Percentiles rank a stretch among this genome's conserved stretches.
Evolutionary conservation across 1,140 invertebrate genomes (phyloP).

Genomic region (Bilobella aurantiaca): DNA sequence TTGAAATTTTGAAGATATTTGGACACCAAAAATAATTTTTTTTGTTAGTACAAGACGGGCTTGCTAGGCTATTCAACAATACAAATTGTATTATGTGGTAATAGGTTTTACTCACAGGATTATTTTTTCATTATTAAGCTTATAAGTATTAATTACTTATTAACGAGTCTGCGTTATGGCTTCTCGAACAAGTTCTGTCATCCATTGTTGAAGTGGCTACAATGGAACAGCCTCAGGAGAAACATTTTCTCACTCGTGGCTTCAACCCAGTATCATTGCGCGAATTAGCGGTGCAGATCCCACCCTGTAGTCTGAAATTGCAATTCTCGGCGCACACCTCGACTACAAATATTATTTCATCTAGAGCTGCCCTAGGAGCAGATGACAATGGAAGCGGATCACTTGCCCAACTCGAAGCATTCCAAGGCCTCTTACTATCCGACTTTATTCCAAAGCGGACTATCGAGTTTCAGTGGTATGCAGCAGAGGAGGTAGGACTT

Average conservation of each 20-base stretch:
- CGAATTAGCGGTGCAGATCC: constrained; percentile 16
- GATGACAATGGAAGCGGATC: constrained; percentile 18
- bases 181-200: background rate
- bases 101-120: too few species aligned
- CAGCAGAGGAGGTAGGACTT: constrained; percentile 22
- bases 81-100: too few species aligned
- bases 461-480: constrained; percentile 26
- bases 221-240: background rate
- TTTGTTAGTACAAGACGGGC: too few species aligned
- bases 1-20: too few species aligned
- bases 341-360: constrained; percentile 7
- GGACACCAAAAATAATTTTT: too few species aligned
- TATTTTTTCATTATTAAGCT: too few species aligned
- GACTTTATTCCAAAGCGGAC: constrained; percentile 16
- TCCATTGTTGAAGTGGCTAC: constrained; percentile 8
- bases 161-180: constrained; percentile 1
- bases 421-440: constrained; percentile 6
- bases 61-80: too few species aligned
- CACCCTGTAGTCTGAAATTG: constrained; percentile 1
- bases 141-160: too few species aligned
- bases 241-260: background rate
- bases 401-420: background rate
- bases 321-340: constrained; percentile 21
- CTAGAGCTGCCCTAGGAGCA: constrained; percentile 7
- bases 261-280: constrained; percentile 17